These are phyloP conservation scores for Coluber constrictor DNA, from an alignment of 2,797 vertebrate species.

Conservation along the genomic window DNA sequence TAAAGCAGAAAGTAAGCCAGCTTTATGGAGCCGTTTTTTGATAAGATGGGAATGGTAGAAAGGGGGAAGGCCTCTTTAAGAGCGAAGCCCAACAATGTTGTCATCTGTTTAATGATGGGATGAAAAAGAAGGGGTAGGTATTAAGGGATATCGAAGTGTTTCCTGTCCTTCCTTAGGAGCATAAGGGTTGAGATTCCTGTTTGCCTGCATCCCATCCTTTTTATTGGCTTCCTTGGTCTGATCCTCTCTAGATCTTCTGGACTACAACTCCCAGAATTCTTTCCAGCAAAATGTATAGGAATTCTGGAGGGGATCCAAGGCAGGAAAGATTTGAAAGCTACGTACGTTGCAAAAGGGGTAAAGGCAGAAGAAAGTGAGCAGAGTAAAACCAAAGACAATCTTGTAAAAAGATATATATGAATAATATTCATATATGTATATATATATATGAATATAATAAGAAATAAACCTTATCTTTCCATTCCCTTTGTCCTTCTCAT, in stretches of 20 bases:
- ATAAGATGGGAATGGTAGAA: not conserved
- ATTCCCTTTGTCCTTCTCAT: not conserved
- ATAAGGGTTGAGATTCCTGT: not conserved
- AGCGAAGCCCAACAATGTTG: not conserved
- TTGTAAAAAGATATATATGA: conserved; percentile 1
- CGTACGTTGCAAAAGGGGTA: not conserved
- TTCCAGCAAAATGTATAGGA: not conserved
- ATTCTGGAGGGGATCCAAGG: not conserved
- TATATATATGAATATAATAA: not conserved
- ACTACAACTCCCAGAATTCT: not conserved
- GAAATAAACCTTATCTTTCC: not conserved
- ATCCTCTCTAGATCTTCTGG: not conserved
- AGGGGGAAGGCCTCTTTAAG: not conserved
- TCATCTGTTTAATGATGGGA: not conserved
- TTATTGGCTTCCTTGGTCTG: not conserved
- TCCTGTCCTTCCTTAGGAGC: too few relatives aligned
- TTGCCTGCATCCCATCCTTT: not conserved
- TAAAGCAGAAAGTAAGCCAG: not conserved
- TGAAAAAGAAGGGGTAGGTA: not conserved
- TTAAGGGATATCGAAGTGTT: too few relatives aligned
- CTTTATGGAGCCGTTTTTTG: not conserved
- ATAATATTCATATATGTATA: not conserved
- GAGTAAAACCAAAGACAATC: conserved; percentile 1
- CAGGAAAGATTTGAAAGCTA: not conserved
- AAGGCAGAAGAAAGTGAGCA: not conserved